Evolutionary conservation across 2,888 invertebrate genomes (phyloP), one percentile per base, ranked within the genome.

Genomic region (Cordilura impudica): DNA sequence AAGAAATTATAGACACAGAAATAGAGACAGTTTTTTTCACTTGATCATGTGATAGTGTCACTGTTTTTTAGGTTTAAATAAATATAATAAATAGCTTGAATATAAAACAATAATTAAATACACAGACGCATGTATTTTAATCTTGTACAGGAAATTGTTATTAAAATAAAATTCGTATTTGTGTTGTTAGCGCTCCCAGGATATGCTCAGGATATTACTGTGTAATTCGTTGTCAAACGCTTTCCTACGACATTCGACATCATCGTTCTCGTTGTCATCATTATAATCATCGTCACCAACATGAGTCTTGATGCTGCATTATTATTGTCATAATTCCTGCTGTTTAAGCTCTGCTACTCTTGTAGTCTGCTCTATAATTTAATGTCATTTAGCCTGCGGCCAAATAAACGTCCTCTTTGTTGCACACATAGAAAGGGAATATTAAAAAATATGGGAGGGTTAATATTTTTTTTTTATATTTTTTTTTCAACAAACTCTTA

Each of bases 331-430:
- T 49, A 54, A 45, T 71, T 60, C 72, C 70, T 35, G 73, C 61
- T 71, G 79, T 47, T 77, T 66, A n/a, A 14, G 29, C 29, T 78
- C 73, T 75, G 82, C 79, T 65, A 81, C 60, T 39, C 35, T 39
- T 72, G 23, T 70, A 60, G 78, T 79, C 74, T 77, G 73, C 58
- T 71, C 77, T 84, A 84, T 84, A 86, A 86, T 87, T 87, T 86
- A 85, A 87, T 85, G 85, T 85, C 84, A 85, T 83, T 86, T 84
- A 83, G 85, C 87, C 88, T 85, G 84, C 83, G 86, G 87, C 86
- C 81, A 86, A 87, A 84, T 78, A 84, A 83, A 84, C 82, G 83
- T 83, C 84, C 82, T 71, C 73, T 82, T 78, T 82, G 69, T 80
- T 70, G 10, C 74, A 61, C 70, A 35, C 23, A 8, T 19, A 31